These are phyloP conservation scores for Drosophila putrida DNA, from an alignment of 2,888 invertebrate species.

Conservation along the genomic window DNA sequence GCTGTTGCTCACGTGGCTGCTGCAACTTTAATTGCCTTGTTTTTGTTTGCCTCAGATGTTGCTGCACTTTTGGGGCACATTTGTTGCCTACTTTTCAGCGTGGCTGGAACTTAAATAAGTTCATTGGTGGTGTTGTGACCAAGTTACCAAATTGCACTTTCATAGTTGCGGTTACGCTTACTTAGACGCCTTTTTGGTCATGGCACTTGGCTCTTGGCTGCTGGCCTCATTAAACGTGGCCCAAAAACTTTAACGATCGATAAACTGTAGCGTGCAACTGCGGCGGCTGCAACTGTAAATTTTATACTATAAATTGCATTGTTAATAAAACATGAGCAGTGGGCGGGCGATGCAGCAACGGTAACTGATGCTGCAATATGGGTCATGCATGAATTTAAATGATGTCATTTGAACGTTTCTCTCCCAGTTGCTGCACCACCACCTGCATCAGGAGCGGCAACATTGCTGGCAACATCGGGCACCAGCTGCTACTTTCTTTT, in stretches of 20 bases:
- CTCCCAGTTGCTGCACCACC: slow-evolving; percentile 23
- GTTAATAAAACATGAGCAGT: slow-evolving; percentile 74
- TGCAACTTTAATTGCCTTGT: slow-evolving; percentile 57
- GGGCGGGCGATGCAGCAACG: slow-evolving; percentile 25
- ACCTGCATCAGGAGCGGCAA: slow-evolving; percentile 26
- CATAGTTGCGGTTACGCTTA: slow-evolving; percentile 44
- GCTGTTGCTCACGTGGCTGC: slow-evolving; percentile 37
- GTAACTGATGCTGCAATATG: slow-evolving; percentile 60
- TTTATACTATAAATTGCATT: slow-evolving; percentile 76
- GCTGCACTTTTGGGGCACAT: slow-evolving; percentile 35
- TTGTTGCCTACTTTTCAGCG: slow-evolving; percentile 60
- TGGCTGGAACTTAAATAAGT: slow-evolving; percentile 25
- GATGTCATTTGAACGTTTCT: slow-evolving; percentile 73
- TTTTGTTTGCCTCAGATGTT: slow-evolving; percentile 30
- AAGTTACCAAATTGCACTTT: slow-evolving; percentile 37
- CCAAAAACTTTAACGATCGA: slow-evolving; percentile 48
- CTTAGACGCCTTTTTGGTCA: slow-evolving; percentile 43
- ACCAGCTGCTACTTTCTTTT: slow-evolving; percentile 31
- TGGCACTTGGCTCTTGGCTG: slow-evolving; percentile 45
- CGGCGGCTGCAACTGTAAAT: slow-evolving; percentile 49
- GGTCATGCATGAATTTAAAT: slow-evolving; percentile 84
- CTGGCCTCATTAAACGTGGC: slow-evolving; percentile 52
- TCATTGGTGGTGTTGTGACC: slow-evolving; percentile 8
- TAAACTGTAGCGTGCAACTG: slow-evolving; percentile 37
- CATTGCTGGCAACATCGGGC: slow-evolving; percentile 18